Conservation (phyloP, 2,797 vertebrate genomes). For the Coregonus suidteri region DNA sequence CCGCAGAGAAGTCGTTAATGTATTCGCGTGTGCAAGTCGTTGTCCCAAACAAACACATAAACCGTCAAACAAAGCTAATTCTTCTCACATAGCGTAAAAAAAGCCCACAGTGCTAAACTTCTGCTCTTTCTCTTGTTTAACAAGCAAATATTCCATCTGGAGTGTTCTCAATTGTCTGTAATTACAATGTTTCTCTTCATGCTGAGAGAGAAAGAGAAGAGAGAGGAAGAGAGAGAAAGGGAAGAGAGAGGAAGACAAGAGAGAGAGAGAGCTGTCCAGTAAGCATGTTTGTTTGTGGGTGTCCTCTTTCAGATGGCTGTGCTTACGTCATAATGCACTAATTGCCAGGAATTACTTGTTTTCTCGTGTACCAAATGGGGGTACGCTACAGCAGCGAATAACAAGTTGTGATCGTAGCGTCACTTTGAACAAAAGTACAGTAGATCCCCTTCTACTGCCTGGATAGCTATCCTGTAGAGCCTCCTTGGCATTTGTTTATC, state of each 20-base stretch:
- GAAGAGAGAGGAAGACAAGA: not conserved
- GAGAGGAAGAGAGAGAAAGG: conserved; percentile 22
- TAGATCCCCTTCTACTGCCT: not conserved
- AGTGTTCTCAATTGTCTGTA: conserved; percentile 40
- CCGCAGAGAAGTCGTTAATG: not conserved
- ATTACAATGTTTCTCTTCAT: conserved; percentile 44
- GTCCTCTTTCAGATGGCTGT: conserved; percentile 35
- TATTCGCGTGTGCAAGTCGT: not conserved
- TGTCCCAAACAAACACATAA: conserved; percentile 11
- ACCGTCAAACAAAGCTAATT: conserved; percentile 39
- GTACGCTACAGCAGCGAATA: not conserved
- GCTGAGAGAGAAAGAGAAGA: conserved; percentile 28
- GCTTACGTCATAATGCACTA: conserved; percentile 31
- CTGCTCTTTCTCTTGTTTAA: conserved; percentile 46
- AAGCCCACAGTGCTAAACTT: conserved; percentile 36
- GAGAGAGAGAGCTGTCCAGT: conserved; percentile 10
- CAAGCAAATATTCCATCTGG: conserved; percentile 56
- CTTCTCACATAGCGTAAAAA: conserved; percentile 42
- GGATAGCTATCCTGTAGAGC: not conserved
- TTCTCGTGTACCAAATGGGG: conserved; percentile 4
- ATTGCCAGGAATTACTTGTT: conserved; percentile 23
- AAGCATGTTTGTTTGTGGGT: conserved; percentile 33
- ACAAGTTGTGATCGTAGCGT: conserved; percentile 5
- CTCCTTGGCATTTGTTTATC: not conserved
- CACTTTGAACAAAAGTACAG: not conserved